phyloP scores from a whole-genome alignment of 1,140 invertebrate genomes.

The Lasaia peninsularis region DNA sequence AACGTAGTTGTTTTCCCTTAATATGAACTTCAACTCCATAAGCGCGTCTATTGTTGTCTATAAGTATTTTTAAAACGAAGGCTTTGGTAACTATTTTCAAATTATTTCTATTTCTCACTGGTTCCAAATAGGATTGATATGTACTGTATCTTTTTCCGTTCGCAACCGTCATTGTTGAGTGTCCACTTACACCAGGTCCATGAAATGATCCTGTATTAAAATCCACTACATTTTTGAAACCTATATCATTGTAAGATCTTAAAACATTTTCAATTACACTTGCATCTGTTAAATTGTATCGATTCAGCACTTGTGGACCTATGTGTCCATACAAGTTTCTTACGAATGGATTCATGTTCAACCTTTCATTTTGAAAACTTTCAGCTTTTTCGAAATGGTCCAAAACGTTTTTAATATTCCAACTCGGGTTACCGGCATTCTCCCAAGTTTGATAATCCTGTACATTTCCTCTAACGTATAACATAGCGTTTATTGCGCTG shows the following conservation, averaged over 20 bases:
- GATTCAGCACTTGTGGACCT: conserved; percentile 39
- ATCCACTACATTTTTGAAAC: conserved; percentile 40
- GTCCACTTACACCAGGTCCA: conserved; percentile 34
- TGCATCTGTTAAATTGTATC: conserved; percentile 36
- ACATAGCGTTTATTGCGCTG: conserved; percentile 87
- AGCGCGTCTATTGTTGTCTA: conserved; percentile 38
- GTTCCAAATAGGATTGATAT: conserved; percentile 78
- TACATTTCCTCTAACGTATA: conserved; percentile 82
- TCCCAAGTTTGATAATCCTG: conserved; percentile 82
- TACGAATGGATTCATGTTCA: conserved; percentile 27
- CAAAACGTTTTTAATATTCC: conserved; percentile 57
- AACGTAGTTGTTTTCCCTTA: conserved; percentile 32
- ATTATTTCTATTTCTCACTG: conserved; percentile 79
- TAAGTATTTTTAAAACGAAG: conserved; percentile 67
- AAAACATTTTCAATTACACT: conserved; percentile 49
- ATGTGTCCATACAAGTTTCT: conserved; percentile 33
- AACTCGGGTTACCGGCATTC: conserved; percentile 67
- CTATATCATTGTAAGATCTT: conserved; percentile 46
- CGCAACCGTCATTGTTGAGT: conserved; percentile 48
- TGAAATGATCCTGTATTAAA: conserved; percentile 31
- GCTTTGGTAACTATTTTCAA: conserved; percentile 81
- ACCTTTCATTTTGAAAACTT: conserved; percentile 35
- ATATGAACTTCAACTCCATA: conserved; percentile 51
- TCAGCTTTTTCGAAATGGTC: conserved; percentile 41
- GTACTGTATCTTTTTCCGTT: conserved; percentile 80